A percentile compares a stretch with the other conserved stretches of the same genome.
These are phyloP conservation scores for Brachynemurus nebulosus DNA, from an alignment of 2,888 invertebrate genomes.

Conservation along the genomic window DNA sequence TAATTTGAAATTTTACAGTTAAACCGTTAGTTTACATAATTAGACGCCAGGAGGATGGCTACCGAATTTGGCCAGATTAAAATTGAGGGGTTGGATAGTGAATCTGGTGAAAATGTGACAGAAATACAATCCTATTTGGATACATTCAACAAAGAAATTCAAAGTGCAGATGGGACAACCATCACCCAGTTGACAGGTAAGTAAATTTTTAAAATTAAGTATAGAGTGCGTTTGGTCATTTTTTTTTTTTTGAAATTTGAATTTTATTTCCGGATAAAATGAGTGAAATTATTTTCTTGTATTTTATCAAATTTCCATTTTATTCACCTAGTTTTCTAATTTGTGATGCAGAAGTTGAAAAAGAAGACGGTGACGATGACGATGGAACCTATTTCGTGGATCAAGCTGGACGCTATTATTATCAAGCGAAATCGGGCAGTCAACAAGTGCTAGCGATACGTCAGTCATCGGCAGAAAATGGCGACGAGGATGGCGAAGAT, in stretches of 20 bases:
- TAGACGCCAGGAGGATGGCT: too few relatives aligned
- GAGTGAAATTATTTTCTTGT: too few relatives aligned
- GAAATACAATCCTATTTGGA: slow-evolving; percentile 70
- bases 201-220: too few relatives aligned
- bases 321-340: background rate
- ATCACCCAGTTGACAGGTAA: slow-evolving; percentile 33
- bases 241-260: too few relatives aligned
- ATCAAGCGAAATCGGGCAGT: slow-evolving; percentile 52
- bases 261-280: too few relatives aligned
- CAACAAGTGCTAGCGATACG: slow-evolving; percentile 47
- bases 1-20: too few relatives aligned
- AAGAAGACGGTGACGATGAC: slow-evolving; percentile 30
- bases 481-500: slow-evolving; percentile 24
- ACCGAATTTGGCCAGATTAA: slow-evolving; percentile 29
- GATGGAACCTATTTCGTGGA: slow-evolving; percentile 68
- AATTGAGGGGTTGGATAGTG: slow-evolving; percentile 31
- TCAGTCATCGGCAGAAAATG: slow-evolving; percentile 15
- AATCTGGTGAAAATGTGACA: slow-evolving; percentile 35
- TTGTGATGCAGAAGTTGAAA: slow-evolving; percentile 16
- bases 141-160: slow-evolving; percentile 70
- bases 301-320: too few relatives aligned
- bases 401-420: slow-evolving; percentile 70
- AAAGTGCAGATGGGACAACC: slow-evolving; percentile 36
- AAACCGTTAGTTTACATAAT: too few relatives aligned
- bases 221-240: too few relatives aligned